Base-by-base conservation (phyloP, 2,113 vertebrate species). In the Hyperoodon ampullatus region DNA sequence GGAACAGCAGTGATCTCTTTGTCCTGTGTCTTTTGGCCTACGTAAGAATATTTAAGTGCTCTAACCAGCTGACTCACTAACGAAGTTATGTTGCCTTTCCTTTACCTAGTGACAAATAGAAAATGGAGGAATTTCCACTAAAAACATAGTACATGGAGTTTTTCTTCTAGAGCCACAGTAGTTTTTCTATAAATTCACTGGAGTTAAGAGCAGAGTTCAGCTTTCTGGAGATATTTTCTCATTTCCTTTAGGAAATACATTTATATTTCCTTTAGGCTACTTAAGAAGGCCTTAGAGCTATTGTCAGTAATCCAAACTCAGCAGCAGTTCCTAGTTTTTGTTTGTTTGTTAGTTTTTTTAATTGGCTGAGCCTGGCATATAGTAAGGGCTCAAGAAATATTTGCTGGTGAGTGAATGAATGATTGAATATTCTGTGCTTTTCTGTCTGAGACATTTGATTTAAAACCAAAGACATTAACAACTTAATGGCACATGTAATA, bases 381-480 rank as follows among this genome's bases (percentile, higher is more conserved):
- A 72, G 11, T 50, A 92, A 75, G 2, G 5, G 16, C n/a, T 85
- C 23, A 72, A 75, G 42, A 74, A 80, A 68, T 74, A 61, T 85
- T 70, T 89, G 18, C 19, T 66, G 26, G 44, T 47, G 7, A 72
- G 13, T 74, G 39, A 84, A 66, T 47, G 24, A 86, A 23, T 86
- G 39, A 28, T 44, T 61, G 28, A 85, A 33, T 55, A 28, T 55
- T 60, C 6, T 74, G 2, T 3, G 85, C 19, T 63, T 83, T 77
- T 77, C 50, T 84, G 10, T 53, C n/a, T 42, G 82, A 90, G 70
- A 77, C 8, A 78, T 78, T 78, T 84, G 35, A 65, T 82, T 75
- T 88, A 71, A 97, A 26, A 35, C 63, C 42, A 93, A 83, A 94
- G 60, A 18, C 44, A 78, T 95, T 47, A 95, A 39, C 28, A 88